A percentile compares a stretch with the other conserved stretches of the same genome.
Evolutionary conservation across 2,888 invertebrate genomes (phyloP).

Genomic region (Melanostoma mellinum): DNA sequence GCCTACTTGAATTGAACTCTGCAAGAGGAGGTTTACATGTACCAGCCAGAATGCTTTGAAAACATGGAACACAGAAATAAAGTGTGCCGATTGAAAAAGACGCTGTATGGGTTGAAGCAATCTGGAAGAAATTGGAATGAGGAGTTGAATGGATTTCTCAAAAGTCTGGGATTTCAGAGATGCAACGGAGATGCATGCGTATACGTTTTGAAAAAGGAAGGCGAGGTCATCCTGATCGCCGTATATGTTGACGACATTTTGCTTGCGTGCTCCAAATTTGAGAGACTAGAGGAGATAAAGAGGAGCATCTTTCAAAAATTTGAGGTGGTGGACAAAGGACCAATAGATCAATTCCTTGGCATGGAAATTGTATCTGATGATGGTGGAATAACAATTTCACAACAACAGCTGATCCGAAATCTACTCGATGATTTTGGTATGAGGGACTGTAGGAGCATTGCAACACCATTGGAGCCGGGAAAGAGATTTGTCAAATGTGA

Average conservation of each 20-base stretch:
- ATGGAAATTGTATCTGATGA: too few species aligned
- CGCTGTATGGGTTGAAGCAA: conserved; percentile 21
- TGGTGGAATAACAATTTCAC: too few species aligned
- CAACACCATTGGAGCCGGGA: too few species aligned
- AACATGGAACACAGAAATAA: conserved; percentile 8
- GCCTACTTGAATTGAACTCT: conserved; percentile 37
- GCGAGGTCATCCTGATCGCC: conserved; percentile 12
- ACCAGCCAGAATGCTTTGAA: conserved; percentile 22
- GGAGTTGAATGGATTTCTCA: conserved; percentile 12
- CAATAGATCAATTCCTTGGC: too few species aligned
- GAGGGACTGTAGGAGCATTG: too few species aligned
- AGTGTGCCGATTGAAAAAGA: conserved; percentile 19
- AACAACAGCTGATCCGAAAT: too few species aligned
- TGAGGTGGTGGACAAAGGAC: conserved; percentile 6
- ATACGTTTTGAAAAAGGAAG: conserved; percentile 10
- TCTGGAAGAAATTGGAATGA: background rate
- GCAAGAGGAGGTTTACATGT: conserved; percentile 33
- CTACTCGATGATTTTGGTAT: too few species aligned
- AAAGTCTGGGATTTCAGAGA: conserved; percentile 7
- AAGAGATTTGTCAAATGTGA: too few species aligned
- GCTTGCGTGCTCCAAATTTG: conserved; percentile 7
- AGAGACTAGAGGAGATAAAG: conserved; percentile 15
- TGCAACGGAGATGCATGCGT: conserved; percentile 29
- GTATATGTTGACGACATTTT: conserved; percentile 36
- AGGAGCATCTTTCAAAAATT: too few species aligned